phyloP scores from a whole-genome alignment of 2,113 vertebrate species.

The Ceratotherium simum region DNA sequence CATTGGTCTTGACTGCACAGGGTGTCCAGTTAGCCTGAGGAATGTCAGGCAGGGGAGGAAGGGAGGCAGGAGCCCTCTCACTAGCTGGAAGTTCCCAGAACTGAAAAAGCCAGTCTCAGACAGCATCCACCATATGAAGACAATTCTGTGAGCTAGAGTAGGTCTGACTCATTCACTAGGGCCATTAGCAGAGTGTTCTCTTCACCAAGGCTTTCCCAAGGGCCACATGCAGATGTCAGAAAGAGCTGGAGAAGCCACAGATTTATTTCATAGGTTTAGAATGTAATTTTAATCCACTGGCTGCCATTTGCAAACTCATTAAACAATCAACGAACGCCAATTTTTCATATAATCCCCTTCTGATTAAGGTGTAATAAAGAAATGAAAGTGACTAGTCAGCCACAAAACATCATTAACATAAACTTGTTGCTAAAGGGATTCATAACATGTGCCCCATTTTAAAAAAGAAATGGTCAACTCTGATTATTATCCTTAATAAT shows the following conservation, averaged over 20 bases:
- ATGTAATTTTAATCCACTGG: background rate
- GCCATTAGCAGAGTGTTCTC: slow-evolving; percentile 31
- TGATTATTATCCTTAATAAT: background rate
- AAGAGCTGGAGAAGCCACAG: slow-evolving; percentile 35
- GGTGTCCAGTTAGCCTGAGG: slow-evolving; percentile 74
- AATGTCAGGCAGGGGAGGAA: slow-evolving; percentile 66
- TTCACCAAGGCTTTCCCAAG: slow-evolving; percentile 31
- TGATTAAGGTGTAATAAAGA: background rate
- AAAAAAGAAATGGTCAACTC: background rate
- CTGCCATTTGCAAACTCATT: slow-evolving; percentile 39
- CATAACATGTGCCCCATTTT: background rate
- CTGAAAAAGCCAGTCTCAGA: slow-evolving; percentile 55
- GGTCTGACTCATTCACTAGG: background rate
- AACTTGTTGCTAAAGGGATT: background rate
- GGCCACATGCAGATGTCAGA: slow-evolving; percentile 48
- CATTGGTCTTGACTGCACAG: slow-evolving; percentile 39
- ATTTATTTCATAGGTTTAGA: slow-evolving; percentile 2
- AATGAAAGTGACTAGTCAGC: background rate
- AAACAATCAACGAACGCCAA: background rate
- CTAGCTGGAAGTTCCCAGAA: slow-evolving; percentile 48
- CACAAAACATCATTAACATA: background rate
- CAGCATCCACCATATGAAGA: slow-evolving; percentile 53
- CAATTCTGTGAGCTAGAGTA: background rate
- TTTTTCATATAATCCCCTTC: background rate
- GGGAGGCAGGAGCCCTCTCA: background rate